phyloP scores from a whole-genome alignment of 2,797 vertebrate genomes.

The Cichlasoma orientale region DNA sequence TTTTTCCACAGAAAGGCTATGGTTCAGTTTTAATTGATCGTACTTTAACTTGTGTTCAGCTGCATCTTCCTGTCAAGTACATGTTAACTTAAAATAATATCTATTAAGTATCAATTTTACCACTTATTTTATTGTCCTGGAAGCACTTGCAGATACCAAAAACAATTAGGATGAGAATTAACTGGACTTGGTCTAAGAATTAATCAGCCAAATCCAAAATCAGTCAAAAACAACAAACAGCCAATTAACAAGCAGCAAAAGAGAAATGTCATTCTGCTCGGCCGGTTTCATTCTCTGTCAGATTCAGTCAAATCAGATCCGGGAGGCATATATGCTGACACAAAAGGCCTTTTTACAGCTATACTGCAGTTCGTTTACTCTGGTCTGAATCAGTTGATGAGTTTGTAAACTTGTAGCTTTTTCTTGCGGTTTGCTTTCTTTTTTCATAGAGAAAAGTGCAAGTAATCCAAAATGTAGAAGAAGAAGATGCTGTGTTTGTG shows the following conservation, averaged over 20 bases:
- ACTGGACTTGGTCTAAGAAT: neutral
- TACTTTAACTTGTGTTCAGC: neutral
- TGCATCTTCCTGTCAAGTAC: neutral
- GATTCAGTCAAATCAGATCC: neutral
- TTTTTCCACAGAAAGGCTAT: neutral
- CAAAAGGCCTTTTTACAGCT: neutral
- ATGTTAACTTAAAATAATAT: neutral
- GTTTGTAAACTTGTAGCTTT: neutral
- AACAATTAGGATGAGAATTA: neutral
- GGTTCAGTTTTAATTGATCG: neutral
- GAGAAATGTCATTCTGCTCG: neutral
- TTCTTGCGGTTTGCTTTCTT: neutral
- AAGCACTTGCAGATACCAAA: neutral
- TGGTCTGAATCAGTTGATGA: neutral
- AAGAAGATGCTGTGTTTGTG: neutral
- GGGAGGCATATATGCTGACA: neutral
- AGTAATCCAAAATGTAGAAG: neutral
- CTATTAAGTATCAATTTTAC: neutral
- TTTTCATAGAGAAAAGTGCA: neutral
- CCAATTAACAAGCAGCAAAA: neutral
- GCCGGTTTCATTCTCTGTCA: neutral
- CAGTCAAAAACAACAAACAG: neutral
- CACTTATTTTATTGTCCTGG: neutral
- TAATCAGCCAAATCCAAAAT: neutral
- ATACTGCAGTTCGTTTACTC: neutral